Conservation (phyloP, 1,140 invertebrate species). For the Sitophilus oryzae region DNA sequence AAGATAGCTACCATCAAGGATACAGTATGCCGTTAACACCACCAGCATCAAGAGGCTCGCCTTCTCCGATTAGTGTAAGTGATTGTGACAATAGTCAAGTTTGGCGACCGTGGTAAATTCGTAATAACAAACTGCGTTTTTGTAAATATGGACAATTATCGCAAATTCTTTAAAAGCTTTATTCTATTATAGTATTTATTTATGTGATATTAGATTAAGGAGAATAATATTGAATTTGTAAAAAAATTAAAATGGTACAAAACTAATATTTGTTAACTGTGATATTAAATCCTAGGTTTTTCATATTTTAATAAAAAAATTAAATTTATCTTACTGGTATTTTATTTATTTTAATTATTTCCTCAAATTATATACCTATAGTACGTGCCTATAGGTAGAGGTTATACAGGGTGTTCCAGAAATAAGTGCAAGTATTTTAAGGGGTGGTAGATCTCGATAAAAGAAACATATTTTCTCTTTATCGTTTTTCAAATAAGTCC, state of each 20-base stretch:
- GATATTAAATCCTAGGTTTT: neutral
- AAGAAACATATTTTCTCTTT: too few species aligned
- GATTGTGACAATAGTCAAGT: constrained; percentile 33
- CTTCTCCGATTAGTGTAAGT: constrained; percentile 21
- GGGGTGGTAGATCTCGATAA: too few species aligned
- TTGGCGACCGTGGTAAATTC: constrained; percentile 61
- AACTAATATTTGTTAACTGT: neutral
- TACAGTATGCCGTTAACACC: constrained; percentile 55
- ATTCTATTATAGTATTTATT: constrained; percentile 1
- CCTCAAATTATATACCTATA: too few species aligned
- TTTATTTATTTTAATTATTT: too few species aligned
- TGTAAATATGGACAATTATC: too few species aligned
- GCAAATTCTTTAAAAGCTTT: constrained; percentile 9
- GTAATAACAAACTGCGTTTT: neutral
- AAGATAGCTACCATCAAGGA: constrained; percentile 48
- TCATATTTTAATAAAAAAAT: neutral
- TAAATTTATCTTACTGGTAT: neutral
- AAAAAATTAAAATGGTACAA: too few species aligned
- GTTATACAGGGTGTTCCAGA: too few species aligned
- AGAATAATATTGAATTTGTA: neutral
- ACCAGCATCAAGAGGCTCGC: constrained; percentile 50
- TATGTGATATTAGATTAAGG: constrained; percentile 1
- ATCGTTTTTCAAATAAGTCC: too few species aligned
- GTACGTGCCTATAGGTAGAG: too few species aligned
- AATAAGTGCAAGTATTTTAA: too few species aligned